These are phyloP conservation scores for Raphicerus campestris DNA, from an alignment of 2,113 vertebrate genomes.

Conservation along the genomic window DNA sequence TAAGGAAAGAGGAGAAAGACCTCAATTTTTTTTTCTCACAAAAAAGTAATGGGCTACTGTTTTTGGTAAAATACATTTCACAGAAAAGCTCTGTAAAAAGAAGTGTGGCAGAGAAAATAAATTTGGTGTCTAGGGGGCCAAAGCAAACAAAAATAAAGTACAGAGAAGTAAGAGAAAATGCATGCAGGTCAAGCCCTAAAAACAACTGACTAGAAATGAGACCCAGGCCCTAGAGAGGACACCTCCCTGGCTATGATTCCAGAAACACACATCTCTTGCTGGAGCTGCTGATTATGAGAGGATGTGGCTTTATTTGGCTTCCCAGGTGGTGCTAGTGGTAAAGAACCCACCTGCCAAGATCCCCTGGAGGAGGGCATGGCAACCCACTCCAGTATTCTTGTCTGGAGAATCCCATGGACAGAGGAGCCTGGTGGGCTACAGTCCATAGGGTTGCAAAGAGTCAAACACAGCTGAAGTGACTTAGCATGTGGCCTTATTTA, in stretches of 20 bases:
- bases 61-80: neutral
- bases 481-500: neutral
- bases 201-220: neutral
- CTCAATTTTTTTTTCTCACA: neutral
- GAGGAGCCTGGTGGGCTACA: neutral
- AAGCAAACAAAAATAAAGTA: neutral
- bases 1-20: neutral
- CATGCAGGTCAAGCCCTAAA: neutral
- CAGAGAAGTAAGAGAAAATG: neutral
- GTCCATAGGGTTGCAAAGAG: neutral
- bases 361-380: neutral
- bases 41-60: neutral
- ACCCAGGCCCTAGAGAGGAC: neutral
- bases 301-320: neutral
- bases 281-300: neutral
- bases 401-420: neutral
- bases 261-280: neutral
- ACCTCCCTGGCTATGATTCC: neutral
- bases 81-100: neutral
- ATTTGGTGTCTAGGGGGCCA: neutral
- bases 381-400: neutral
- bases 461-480: neutral
- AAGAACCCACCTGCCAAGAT: neutral
- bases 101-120: neutral
- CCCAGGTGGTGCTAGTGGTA: neutral